These are phyloP conservation scores for Epistrophe grossulariae DNA, from an alignment of 2,888 invertebrate species.

Conservation along the genomic window DNA sequence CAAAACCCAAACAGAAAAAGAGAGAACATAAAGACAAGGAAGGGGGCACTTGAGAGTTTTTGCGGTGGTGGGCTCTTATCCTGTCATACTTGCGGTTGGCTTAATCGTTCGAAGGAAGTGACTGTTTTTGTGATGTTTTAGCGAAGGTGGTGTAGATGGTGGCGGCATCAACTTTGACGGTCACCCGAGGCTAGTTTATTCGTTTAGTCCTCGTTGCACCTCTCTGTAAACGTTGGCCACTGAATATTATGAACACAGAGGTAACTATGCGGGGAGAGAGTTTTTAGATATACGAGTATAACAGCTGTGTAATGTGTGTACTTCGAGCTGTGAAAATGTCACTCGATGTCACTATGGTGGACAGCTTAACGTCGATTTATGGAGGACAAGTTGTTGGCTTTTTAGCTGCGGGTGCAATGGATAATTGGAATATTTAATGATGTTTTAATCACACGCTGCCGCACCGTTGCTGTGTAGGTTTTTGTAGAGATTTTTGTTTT, in stretches of 20 bases:
- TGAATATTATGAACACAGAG: neutral
- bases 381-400: slow-evolving; percentile 29
- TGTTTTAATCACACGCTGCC: slow-evolving; percentile 14
- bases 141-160: neutral
- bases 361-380: slow-evolving; percentile 57
- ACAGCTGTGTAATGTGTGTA: neutral
- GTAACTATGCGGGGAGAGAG: neutral
- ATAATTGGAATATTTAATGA: slow-evolving; percentile 10
- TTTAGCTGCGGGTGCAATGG: neutral
- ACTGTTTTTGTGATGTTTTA: slow-evolving; percentile 64
- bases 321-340: slow-evolving; percentile 52
- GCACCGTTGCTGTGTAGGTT: neutral
- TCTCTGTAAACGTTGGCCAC: slow-evolving; percentile 3
- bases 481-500: neutral
- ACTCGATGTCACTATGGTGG: slow-evolving; percentile 48
- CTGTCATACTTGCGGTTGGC: slow-evolving; percentile 64
- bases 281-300: neutral
- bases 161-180: slow-evolving; percentile 2
- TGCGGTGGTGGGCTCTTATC: slow-evolving; percentile 56
- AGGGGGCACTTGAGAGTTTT: slow-evolving; percentile 53
- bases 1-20: neutral
- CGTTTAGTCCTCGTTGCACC: slow-evolving; percentile 55
- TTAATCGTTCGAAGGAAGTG: slow-evolving; percentile 65
- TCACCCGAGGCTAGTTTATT: slow-evolving; percentile 39
- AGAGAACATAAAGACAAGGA: slow-evolving; percentile 17